A percentile compares a stretch with the other conserved stretches of the same genome.
These are phyloP conservation scores for Emys orbicularis DNA, from an alignment of 2,797 vertebrate genomes.

Conservation along the genomic window DNA sequence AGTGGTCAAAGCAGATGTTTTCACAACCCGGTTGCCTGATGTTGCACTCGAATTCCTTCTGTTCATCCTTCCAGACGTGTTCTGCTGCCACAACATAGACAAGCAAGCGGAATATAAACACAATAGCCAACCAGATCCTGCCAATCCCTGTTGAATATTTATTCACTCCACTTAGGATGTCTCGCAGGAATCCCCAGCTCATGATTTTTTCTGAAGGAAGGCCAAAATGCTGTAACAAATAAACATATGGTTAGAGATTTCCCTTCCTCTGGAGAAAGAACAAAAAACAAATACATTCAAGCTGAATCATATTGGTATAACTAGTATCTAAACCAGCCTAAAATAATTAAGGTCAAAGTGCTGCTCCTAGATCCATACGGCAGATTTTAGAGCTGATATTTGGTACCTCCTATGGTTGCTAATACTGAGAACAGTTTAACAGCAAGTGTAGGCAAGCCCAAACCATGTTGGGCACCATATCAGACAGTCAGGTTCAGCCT, in stretches of 20 bases:
- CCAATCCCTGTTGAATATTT: constrained; percentile 90
- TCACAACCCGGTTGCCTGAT: constrained; percentile 90
- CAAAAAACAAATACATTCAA: neutral
- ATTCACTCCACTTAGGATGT: constrained; percentile 90
- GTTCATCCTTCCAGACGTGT: constrained; percentile 91
- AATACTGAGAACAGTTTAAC: neutral
- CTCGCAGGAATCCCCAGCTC: constrained; percentile 90
- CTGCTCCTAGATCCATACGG: neutral
- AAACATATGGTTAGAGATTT: constrained; percentile 37
- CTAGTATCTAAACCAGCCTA: constrained; percentile 3
- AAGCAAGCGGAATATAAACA: constrained; percentile 90
- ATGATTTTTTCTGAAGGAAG: constrained; percentile 77
- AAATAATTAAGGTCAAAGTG: neutral
- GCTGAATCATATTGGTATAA: neutral
- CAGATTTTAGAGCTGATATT: neutral
- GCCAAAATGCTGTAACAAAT: constrained; percentile 62
- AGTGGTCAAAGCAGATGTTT: constrained; percentile 91
- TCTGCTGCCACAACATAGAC: constrained; percentile 89
- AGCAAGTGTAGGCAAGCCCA: neutral
- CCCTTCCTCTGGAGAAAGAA: neutral
- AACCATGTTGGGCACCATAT: neutral
- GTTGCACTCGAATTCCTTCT: constrained; percentile 90
- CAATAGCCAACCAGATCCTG: constrained; percentile 88
- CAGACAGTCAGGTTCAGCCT: neutral
- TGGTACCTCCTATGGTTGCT: neutral